A percentile compares a stretch with the other conserved stretches of the same genome.
phyloP scores from a whole-genome alignment of 2,113 vertebrate genomes.

The Apodemus speciosus region DNA sequence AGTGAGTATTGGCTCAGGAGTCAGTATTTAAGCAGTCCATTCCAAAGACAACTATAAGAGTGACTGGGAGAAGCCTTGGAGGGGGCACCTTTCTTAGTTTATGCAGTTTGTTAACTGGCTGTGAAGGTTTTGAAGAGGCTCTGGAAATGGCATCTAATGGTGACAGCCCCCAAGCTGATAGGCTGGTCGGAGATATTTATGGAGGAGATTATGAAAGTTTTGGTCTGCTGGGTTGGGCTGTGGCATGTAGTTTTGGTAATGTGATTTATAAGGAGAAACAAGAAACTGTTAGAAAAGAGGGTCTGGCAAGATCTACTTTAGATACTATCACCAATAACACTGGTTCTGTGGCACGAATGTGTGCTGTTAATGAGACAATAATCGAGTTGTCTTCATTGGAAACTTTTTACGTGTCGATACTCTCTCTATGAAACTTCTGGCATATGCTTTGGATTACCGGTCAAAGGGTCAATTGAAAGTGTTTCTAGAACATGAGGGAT shows the following conservation, averaged over 20 bases:
- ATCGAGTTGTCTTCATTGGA: slow-evolving; percentile 94
- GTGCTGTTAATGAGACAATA: slow-evolving; percentile 92
- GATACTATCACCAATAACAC: slow-evolving; percentile 91
- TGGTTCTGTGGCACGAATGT: slow-evolving; percentile 89
- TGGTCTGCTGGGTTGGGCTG: slow-evolving; percentile 89
- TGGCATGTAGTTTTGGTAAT: slow-evolving; percentile 90
- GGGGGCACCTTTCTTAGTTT: slow-evolving; percentile 90
- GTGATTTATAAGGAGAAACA: slow-evolving; percentile 91
- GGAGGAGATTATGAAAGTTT: slow-evolving; percentile 91
- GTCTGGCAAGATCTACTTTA: slow-evolving; percentile 89
- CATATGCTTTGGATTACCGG: slow-evolving; percentile 92
- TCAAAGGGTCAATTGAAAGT: slow-evolving; percentile 91
- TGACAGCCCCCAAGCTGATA: slow-evolving; percentile 89
- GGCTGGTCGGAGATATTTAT: slow-evolving; percentile 89
- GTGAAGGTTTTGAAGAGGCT: slow-evolving; percentile 91
- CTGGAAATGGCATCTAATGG: slow-evolving; percentile 91
- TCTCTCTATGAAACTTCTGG: slow-evolving; percentile 97
- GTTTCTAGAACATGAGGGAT: slow-evolving; percentile 91
- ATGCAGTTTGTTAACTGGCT: slow-evolving; percentile 89
- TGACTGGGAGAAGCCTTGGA: slow-evolving; percentile 90
- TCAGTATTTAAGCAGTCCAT: slow-evolving; percentile 90
- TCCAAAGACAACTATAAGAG: slow-evolving; percentile 90
- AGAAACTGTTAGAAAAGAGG: slow-evolving; percentile 90
- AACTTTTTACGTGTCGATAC: slow-evolving; percentile 99
- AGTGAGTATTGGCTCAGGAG: slow-evolving; percentile 90